Percentiles rank a stretch among this genome's conserved stretches.
These are phyloP conservation scores for Harpalus rubripes DNA, from an alignment of 2,888 invertebrate species.

Conservation along the genomic window DNA sequence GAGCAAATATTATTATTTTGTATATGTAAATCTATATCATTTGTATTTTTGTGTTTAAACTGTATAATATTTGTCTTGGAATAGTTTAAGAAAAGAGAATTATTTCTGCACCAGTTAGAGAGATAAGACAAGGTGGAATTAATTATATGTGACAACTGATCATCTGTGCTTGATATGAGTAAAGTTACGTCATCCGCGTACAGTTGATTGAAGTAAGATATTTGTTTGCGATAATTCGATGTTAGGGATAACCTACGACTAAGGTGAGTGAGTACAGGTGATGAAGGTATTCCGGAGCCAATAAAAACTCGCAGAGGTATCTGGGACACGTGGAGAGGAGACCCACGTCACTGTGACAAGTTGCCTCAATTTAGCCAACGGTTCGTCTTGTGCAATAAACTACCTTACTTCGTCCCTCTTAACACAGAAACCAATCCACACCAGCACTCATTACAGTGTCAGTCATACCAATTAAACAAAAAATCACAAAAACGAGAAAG, in stretches of 20 bases:
- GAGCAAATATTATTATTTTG: no score
- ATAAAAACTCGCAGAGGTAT: conserved; percentile 5
- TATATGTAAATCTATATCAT: no score
- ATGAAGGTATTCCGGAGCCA: not conserved
- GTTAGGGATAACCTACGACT: not conserved
- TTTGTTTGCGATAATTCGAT: not conserved
- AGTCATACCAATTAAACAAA: not conserved
- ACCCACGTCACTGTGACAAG: conserved; percentile 71
- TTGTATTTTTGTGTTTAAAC: no score
- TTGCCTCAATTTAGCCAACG: conserved; percentile 72
- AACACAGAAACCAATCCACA: not conserved
- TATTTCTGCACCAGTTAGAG: no score
- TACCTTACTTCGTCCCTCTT: not conserved
- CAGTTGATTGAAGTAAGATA: not conserved
- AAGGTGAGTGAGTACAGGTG: not conserved
- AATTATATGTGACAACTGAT: no score
- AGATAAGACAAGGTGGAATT: no score
- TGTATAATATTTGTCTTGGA: no score
- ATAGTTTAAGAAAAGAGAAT: no score
- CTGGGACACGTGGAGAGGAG: not conserved
- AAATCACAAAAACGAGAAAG: not conserved
- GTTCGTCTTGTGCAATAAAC: conserved; percentile 71
- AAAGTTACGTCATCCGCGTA: no score
- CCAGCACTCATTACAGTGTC: not conserved
- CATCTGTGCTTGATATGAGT: no score